phyloP scores from a whole-genome alignment of 2,888 invertebrate genomes.

The Drosophila meridiana region DNA sequence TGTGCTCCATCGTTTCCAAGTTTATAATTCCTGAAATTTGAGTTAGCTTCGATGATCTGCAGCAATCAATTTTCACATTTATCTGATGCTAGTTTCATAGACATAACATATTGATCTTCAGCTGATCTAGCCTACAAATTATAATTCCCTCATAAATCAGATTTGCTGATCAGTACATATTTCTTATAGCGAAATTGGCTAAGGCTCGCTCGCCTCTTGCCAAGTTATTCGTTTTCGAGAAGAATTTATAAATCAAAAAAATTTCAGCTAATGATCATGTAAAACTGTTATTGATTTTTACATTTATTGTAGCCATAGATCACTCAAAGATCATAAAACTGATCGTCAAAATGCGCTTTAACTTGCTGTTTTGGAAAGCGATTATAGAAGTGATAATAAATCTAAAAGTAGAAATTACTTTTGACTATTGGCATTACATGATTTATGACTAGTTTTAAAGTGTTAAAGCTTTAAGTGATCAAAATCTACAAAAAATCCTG shows the following conservation, averaged over 20 bases:
- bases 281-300: background rate
- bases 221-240: background rate
- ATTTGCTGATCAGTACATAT: conserved; percentile 5
- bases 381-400: too few species aligned
- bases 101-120: conserved; percentile 4
- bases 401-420: background rate
- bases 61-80: conserved; percentile 5
- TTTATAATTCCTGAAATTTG: conserved; percentile 6
- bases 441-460: background rate
- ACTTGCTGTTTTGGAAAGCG: background rate
- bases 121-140: conserved; percentile 4
- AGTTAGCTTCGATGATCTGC: background rate
- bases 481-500: background rate
- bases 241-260: background rate
- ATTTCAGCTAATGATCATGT: background rate
- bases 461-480: background rate
- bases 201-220: background rate
- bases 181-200: background rate
- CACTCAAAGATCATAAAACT: background rate
- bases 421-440: too few species aligned
- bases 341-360: background rate
- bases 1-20: background rate
- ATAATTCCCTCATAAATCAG: background rate
- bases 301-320: background rate
- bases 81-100: conserved; percentile 4